Conservation (phyloP, 1,140 invertebrate genomes). For the Nasonia vitripennis region DNA sequence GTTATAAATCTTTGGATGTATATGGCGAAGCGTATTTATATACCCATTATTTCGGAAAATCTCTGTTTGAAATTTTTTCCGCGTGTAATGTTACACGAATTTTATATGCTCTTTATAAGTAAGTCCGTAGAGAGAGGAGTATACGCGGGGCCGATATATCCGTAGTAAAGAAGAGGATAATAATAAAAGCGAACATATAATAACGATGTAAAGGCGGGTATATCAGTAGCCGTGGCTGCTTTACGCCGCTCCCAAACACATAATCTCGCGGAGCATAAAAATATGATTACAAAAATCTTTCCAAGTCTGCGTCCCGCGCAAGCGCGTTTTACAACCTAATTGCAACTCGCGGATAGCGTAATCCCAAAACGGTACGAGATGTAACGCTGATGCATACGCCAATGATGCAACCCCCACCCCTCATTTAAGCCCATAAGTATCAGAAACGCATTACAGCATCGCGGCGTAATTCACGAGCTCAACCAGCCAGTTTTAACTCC, state of each 20-base stretch:
- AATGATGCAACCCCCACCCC: background rate
- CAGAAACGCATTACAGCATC: background rate
- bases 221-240: background rate
- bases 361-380: background rate
- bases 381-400: background rate
- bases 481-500: constrained; percentile 7
- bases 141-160: too few species aligned
- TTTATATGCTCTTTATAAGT: background rate
- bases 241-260: background rate
- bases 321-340: too few species aligned
- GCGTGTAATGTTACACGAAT: background rate
- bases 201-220: background rate
- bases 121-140: background rate
- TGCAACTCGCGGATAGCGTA: too few species aligned
- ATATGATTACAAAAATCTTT: background rate
- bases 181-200: constrained; percentile 25
- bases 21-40: too few species aligned
- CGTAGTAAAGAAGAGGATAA: background rate
- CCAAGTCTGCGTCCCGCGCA: too few species aligned
- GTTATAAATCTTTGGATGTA: background rate
- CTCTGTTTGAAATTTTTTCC: background rate
- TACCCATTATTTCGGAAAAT: background rate
- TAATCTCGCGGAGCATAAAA: background rate
- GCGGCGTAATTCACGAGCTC: constrained; percentile 1
- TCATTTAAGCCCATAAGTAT: background rate